These are phyloP conservation scores for Parauchenoglanis ngamensis DNA, from an alignment of 2,797 vertebrate genomes.

Conservation along the genomic window DNA sequence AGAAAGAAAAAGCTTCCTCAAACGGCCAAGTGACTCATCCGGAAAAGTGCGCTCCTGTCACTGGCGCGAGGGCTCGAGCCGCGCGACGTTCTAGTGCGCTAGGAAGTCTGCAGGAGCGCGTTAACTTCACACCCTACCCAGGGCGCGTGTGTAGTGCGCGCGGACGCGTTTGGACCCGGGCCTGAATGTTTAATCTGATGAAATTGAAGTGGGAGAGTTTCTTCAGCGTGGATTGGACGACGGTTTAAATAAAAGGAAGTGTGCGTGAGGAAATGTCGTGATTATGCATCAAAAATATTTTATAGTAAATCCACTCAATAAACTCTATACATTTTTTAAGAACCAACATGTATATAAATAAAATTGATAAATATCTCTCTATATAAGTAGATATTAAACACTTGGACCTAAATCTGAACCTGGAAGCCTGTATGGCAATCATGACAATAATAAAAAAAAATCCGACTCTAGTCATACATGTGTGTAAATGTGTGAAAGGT, in stretches of 20 bases:
- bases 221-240: background rate
- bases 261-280: background rate
- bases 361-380: background rate
- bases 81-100: background rate
- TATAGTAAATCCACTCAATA: background rate
- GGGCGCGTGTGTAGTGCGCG: background rate
- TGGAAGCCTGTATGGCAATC: background rate
- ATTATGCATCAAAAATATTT: background rate
- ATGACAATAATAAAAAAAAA: background rate
- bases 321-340: background rate
- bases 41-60: slow-evolving; percentile 17
- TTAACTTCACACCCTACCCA: background rate
- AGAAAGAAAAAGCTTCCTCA: slow-evolving; percentile 59
- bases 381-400: background rate
- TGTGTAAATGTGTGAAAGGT: background rate
- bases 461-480: background rate
- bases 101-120: background rate
- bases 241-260: background rate
- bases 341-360: background rate
- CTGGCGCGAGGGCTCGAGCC: background rate
- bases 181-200: slow-evolving; percentile 30
- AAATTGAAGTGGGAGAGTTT: slow-evolving; percentile 28
- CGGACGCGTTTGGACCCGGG: background rate
- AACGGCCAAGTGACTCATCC: slow-evolving; percentile 72
- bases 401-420: background rate